A percentile compares a stretch with the other conserved stretches of the same genome.
Conservation (phyloP, 2,888 invertebrate genomes). For the Spodoptera exigua region DNA sequence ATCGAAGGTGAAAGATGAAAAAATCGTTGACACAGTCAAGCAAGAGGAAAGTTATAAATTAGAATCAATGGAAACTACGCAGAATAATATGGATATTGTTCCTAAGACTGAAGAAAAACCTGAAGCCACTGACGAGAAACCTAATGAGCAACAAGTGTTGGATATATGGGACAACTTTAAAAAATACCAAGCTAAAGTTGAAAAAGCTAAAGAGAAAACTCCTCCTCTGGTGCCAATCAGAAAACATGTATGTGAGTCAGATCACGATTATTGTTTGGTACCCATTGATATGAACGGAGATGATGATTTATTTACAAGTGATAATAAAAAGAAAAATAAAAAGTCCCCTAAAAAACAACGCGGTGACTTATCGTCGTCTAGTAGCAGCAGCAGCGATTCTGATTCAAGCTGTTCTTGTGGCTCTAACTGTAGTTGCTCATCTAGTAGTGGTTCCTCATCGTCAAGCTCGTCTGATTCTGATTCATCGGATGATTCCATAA, state of each 20-base stretch:
- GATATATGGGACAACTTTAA: constrained; percentile 94
- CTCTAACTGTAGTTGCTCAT: constrained; percentile 95
- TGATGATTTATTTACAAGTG: constrained; percentile 77
- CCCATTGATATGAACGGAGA: constrained; percentile 84
- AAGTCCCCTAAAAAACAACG: constrained; percentile 86
- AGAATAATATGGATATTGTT: constrained; percentile 44
- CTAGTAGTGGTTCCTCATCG: constrained; percentile 91
- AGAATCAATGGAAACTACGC: constrained; percentile 48
- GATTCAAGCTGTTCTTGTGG: constrained; percentile 94
- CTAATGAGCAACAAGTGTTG: constrained; percentile 90
- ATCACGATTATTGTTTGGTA: constrained; percentile 93
- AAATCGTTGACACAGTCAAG: constrained; percentile 61
- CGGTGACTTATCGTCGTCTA: constrained; percentile 91
- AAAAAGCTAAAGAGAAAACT: constrained; percentile 86
- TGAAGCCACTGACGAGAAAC: constrained; percentile 83
- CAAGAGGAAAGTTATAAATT: constrained; percentile 56
- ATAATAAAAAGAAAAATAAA: constrained; percentile 83
- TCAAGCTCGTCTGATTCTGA: constrained; percentile 89
- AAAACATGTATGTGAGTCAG: constrained; percentile 90
- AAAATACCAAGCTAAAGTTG: constrained; percentile 92
- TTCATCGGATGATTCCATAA: constrained; percentile 80
- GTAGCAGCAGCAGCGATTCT: constrained; percentile 93
- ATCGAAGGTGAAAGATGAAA: constrained; percentile 68
- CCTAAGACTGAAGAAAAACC: constrained; percentile 67
- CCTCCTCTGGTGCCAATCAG: constrained; percentile 84